phyloP scores from a whole-genome alignment of 2,113 vertebrate species.

The Pelusios castaneus region DNA sequence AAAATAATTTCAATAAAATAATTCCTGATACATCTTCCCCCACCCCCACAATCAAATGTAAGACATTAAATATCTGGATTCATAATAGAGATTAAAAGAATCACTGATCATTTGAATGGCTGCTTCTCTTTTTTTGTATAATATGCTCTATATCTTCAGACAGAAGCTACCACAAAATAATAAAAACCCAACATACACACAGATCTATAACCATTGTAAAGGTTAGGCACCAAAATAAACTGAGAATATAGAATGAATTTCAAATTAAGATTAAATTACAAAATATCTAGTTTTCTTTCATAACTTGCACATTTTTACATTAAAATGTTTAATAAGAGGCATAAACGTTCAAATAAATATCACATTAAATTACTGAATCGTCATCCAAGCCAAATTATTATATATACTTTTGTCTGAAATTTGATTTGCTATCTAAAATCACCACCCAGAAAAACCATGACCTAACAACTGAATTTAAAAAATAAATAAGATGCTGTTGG shows the following conservation, averaged over 20 bases:
- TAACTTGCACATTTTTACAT: not conserved
- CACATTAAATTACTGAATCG: not conserved
- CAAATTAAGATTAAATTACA: not conserved
- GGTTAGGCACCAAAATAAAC: not conserved
- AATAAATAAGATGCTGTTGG: not conserved
- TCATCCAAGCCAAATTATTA: not conserved
- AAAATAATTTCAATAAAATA: slow-evolving; percentile 56
- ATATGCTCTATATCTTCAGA: not conserved
- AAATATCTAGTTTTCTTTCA: not conserved
- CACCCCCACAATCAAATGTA: not conserved
- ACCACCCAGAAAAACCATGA: not conserved
- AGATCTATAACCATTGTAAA: not conserved
- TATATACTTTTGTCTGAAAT: not conserved
- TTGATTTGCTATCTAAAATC: not conserved
- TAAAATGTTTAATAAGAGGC: not conserved
- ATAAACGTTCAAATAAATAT: not conserved
- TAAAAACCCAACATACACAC: not conserved
- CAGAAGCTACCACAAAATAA: not conserved
- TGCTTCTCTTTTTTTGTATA: slow-evolving; percentile 5
- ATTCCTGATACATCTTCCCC: not conserved
- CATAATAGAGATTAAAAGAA: slow-evolving; percentile 7
- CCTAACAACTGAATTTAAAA: not conserved
- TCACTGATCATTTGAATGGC: not conserved
- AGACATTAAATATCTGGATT: not conserved
- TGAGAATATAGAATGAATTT: not conserved